Conservation (phyloP, 2,797 vertebrate species). For the Buceros bicornis region DNA sequence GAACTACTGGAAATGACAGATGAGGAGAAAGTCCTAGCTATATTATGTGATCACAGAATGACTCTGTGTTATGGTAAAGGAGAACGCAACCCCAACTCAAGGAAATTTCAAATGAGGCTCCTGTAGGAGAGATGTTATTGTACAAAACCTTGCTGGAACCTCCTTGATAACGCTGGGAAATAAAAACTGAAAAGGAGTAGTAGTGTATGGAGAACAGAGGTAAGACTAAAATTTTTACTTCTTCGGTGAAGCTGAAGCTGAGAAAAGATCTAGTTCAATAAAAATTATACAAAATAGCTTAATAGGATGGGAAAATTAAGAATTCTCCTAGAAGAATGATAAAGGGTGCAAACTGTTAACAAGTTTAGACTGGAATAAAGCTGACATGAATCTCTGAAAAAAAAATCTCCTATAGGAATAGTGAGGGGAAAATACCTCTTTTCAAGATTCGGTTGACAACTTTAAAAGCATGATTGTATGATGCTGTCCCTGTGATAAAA, state of each 20-base stretch:
- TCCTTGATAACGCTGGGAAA: background rate
- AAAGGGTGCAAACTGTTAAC: background rate
- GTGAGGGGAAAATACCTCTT: background rate
- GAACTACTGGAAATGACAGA: slow-evolving; percentile 8
- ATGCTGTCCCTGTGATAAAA: background rate
- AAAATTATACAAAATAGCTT: background rate
- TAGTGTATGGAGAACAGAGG: accelerated
- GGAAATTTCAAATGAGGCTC: background rate
- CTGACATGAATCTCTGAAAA: background rate
- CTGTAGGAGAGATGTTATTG: background rate
- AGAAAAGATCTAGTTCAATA: background rate
- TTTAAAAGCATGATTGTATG: background rate
- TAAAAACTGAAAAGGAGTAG: background rate
- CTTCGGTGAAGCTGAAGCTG: background rate
- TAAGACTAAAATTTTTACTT: background rate
- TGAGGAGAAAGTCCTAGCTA: background rate
- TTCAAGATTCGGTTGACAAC: background rate
- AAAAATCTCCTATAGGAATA: background rate
- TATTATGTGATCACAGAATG: background rate
- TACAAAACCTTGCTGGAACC: background rate
- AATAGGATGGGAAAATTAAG: background rate
- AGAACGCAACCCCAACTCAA: background rate
- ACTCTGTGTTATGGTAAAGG: background rate
- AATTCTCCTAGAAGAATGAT: background rate
- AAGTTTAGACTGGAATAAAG: background rate